phyloP scores from a whole-genome alignment of 2,888 invertebrate species.

The Erebia epiphron region DNA sequence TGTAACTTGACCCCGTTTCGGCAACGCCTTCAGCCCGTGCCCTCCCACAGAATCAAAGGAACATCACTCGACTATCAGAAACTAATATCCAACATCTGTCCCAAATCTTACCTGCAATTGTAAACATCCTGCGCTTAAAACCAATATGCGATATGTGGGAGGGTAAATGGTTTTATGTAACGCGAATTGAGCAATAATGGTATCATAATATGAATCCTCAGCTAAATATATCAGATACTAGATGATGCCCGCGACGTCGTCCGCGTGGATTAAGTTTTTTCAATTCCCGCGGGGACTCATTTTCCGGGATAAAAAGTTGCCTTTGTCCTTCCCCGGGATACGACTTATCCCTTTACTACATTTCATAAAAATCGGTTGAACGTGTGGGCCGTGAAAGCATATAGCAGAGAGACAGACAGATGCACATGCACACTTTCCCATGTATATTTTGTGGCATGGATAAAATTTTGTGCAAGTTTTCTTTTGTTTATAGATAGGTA shows the following conservation, averaged over 20 bases:
- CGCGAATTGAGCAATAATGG: background rate
- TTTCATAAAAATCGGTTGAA: no score
- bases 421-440: no score
- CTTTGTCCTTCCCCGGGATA: no score
- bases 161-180: conserved; percentile 14
- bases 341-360: no score
- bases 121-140: conserved; percentile 39
- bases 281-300: no score
- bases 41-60: conserved; percentile 69
- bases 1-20: conserved; percentile 77
- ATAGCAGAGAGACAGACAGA: no score
- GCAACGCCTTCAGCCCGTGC: conserved; percentile 73
- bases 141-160: conserved; percentile 17
- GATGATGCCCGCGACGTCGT: no score
- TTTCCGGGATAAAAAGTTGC: no score
- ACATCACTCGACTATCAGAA: conserved; percentile 48
- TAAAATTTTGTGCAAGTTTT: background rate
- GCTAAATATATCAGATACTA: background rate
- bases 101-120: conserved; percentile 46
- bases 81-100: conserved; percentile 68
- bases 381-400: no score
- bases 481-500: background rate
- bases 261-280: no score
- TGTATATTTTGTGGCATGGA: no score
- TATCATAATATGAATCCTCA: background rate